Conservation (phyloP, 2,797 vertebrate species). For the Phyllotis vaccarum region DNA sequence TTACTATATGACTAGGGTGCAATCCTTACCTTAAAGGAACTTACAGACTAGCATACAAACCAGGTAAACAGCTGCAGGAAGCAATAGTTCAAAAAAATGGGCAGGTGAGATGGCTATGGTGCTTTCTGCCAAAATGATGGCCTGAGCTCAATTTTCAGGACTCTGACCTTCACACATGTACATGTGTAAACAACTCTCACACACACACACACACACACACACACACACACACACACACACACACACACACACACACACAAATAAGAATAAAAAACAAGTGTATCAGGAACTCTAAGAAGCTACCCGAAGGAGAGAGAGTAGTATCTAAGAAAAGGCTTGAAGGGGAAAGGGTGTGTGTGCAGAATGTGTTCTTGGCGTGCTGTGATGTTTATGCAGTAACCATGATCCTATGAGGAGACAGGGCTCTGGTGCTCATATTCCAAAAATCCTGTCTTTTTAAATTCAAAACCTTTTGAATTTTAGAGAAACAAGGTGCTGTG, state of each 20-base stretch:
- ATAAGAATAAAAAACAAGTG: neutral
- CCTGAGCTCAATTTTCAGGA: neutral
- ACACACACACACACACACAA: neutral
- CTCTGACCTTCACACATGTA: neutral
- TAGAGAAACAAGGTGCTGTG: neutral
- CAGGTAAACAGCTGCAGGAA: neutral
- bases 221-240: neutral
- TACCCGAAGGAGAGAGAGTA: neutral
- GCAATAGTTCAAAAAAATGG: neutral
- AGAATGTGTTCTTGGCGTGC: fast-evolving
- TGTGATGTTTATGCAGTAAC: too few species aligned
- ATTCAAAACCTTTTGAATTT: slow-evolving; percentile 1
- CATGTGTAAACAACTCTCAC: neutral
- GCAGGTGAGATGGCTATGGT: neutral
- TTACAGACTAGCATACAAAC: neutral
- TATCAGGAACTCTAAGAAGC: neutral
- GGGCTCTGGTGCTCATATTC: too few species aligned
- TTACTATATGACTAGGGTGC: neutral
- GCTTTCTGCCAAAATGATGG: neutral
- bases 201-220: neutral
- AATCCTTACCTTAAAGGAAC: neutral
- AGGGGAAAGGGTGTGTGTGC: neutral
- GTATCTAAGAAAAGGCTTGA: neutral
- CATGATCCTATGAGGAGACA: neutral
- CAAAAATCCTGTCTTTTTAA: neutral